Conservation (phyloP, 2,888 invertebrate species). For the Dasypolia templi region DNA sequence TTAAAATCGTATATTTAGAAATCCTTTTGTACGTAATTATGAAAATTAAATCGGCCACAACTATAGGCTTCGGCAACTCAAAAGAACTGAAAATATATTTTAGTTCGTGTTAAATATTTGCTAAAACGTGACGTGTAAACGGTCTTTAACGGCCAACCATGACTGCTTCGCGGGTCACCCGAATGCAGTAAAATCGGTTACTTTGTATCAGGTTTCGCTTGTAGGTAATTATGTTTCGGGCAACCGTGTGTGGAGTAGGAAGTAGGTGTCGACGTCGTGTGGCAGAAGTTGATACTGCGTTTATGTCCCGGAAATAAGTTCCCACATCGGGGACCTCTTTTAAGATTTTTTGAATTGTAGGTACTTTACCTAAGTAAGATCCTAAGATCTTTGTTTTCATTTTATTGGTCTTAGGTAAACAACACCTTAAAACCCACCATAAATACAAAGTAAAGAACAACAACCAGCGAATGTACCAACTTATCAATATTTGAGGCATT, state of each 20-base stretch:
- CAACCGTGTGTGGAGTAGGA: slow-evolving; percentile 19
- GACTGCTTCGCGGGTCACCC: slow-evolving; percentile 25
- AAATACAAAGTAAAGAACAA: background rate
- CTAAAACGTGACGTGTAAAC: slow-evolving; percentile 46
- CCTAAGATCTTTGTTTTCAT: background rate
- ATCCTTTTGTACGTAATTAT: too few relatives aligned
- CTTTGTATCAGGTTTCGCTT: slow-evolving; percentile 41
- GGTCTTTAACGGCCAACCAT: slow-evolving; percentile 2
- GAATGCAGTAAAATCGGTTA: slow-evolving; percentile 46
- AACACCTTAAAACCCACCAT: background rate
- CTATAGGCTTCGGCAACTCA: too few relatives aligned
- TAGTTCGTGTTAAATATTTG: too few relatives aligned
- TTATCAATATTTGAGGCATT: background rate
- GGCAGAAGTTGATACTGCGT: slow-evolving; percentile 3
- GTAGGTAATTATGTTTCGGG: slow-evolving; percentile 24
- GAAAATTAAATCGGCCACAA: too few relatives aligned
- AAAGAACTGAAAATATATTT: too few relatives aligned
- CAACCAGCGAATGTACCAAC: background rate
- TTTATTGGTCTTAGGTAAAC: background rate
- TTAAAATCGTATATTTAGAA: too few relatives aligned
- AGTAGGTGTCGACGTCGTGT: background rate
- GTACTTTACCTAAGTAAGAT: background rate
- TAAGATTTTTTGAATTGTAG: background rate
- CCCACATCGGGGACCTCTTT: background rate
- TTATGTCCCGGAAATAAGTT: background rate